A percentile compares a stretch with the other conserved stretches of the same genome.
Evolutionary conservation across 2,888 invertebrate genomes (phyloP).

Genomic region (Lasioglossum malachurum): DNA sequence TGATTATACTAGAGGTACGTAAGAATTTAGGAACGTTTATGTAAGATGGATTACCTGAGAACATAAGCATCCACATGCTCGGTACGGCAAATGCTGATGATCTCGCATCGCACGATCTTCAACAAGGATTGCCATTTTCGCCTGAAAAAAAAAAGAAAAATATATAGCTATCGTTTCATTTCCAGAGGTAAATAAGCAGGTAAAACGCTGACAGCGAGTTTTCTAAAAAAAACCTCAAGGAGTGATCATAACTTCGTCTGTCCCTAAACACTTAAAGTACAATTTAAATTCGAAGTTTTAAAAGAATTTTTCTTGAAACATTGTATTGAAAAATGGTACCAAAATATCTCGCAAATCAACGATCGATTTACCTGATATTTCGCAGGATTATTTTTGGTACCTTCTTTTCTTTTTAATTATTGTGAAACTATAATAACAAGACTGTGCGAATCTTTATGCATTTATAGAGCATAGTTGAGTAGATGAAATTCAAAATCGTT

Average conservation of each 20-base stretch:
- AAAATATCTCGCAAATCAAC: neutral
- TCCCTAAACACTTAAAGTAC: neutral
- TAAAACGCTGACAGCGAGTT: neutral
- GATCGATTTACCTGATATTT: neutral
- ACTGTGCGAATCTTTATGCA: too few relatives aligned
- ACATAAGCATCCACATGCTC: slow-evolving; percentile 98
- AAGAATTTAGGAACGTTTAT: neutral
- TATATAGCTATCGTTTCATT: neutral
- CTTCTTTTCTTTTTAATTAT: neutral
- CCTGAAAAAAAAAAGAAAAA: slow-evolving; percentile 85
- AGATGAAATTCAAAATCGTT: too few relatives aligned
- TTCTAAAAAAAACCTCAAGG: neutral
- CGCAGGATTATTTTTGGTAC: neutral
- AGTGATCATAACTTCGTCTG: neutral
- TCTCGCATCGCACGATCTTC: slow-evolving; percentile 97
- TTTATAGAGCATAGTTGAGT: too few relatives aligned
- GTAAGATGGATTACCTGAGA: slow-evolving; percentile 89
- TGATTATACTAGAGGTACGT: neutral
- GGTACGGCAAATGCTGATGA: slow-evolving; percentile 96
- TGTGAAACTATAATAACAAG: too few relatives aligned
- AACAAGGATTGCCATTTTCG: slow-evolving; percentile 95
- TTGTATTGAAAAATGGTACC: neutral
- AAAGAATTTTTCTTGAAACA: neutral
- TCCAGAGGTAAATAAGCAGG: neutral
- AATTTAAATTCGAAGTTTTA: neutral